Evolutionary conservation across 2,888 invertebrate genomes (phyloP), one percentile per base, ranked within the genome.

Genomic region (Cantharis flavilabris): DNA sequence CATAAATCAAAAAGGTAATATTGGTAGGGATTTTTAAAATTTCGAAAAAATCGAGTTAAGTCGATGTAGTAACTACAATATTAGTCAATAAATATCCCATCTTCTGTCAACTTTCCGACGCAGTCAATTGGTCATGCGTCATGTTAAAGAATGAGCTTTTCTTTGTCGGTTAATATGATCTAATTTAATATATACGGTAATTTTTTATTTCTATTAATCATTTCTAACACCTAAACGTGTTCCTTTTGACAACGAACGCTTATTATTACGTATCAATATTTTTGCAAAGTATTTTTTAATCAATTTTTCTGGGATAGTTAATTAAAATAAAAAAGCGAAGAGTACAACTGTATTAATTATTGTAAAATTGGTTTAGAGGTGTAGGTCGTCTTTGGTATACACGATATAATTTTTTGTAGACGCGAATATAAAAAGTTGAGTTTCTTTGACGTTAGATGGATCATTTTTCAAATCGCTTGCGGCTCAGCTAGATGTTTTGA

Each of bases 401-500:
- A 77, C 75, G 74, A 72, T 74, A 74, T 74, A 77, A 74, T 77
- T 80, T 75, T 80, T 76, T 80, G 71, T 79, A 81, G 80, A 81
- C 82, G 79, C 71, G 79, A 78, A 80, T 81, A 83, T 76, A 83
- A 83, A 82, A 83, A 83, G 80, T 82, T 80, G 78, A 80, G 80
- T 82, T 82, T 82, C 81, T 79, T 83, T 87, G 87, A 87, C 87
- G 86, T 86, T 86, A 86, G 86, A 86, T 86, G 86, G 87, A 88
- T 88, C 88, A 88, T 88, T 88, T 88, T 88, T 88, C 88, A 87
- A 87, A 87, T 86, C 86, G 87, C 86, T 86, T 84, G 85, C 85
- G 86, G 86, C 85, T 85, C 84, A 84, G 84, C 85, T 86, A 83
- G 86, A 86, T 87, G 87, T 87, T 87, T 86, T 85, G 87, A 86